Base-by-base conservation (phyloP, 2,888 invertebrate genomes). In the Agrochola macilenta region DNA sequence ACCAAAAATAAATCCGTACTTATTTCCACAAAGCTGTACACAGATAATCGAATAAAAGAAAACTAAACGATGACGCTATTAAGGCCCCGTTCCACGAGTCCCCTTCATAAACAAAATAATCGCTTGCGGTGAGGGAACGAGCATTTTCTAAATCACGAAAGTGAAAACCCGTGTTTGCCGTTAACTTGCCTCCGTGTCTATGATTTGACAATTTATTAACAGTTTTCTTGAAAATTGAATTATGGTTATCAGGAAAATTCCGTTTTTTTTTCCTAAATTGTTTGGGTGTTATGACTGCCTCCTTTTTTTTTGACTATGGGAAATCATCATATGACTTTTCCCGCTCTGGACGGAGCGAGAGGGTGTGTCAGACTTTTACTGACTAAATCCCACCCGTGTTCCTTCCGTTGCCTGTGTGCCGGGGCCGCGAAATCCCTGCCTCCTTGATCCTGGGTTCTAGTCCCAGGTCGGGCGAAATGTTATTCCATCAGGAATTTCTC, bases 91-190 rank as follows among this genome's bases (percentile, higher is more conserved):
- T 80, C 58, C 87, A 86, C 86, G 84, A 89, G 86, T 76, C 88
- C 89, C 89, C 90, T 87, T 88, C 88, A 93, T 93, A 93, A 93
- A 94, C 93, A 93, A 95, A 95, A 95, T 95, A 95, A 96, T 94
- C 93, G 93, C 92, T 95, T 96, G 96, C 94, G 96, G 96, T 96
- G 90, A 93, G 91, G 92, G 91, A 92, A 92, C 92, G 91, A 92
- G 91, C 89, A 91, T 94, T 95, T 94, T 94, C 94, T 94, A 94
- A 95, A 95, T 95, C 95, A 95, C 94, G 94, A 95, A 95, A 94
- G 93, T 94, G 95, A 94, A 94, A 94, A 93, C 91, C 90, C 89
- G 91, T 91, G 88, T 92, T 93, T 91, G 90, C 91, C 90, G 89
- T 90, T 91, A 90, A 88, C 84, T 74, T 85, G 81, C 85, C 69